These are phyloP conservation scores for Synanthedon formicaeformis DNA, from an alignment of 2,888 invertebrate genomes.

Conservation along the genomic window DNA sequence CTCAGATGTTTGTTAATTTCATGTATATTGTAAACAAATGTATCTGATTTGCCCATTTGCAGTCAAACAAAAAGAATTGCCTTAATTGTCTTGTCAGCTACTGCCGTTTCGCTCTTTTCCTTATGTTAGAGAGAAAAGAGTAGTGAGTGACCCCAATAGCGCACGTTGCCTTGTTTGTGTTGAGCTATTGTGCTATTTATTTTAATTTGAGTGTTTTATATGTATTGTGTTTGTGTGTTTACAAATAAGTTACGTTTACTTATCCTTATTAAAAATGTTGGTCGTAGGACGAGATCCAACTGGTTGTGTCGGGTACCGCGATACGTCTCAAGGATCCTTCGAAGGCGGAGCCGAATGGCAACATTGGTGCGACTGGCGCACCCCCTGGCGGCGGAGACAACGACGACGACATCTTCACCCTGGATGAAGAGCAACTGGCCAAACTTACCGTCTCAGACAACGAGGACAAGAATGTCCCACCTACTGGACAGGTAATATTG, in stretches of 20 bases:
- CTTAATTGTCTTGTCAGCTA: too few relatives aligned
- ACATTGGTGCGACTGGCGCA: slow-evolving; percentile 11
- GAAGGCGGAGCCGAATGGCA: slow-evolving; percentile 16
- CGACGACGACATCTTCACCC: slow-evolving; percentile 85
- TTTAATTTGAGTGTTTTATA: too few relatives aligned
- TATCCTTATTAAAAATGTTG: not conserved
- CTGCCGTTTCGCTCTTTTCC: too few relatives aligned
- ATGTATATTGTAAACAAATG: too few relatives aligned
- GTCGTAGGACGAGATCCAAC: slow-evolving; percentile 74
- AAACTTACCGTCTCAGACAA: slow-evolving; percentile 17
- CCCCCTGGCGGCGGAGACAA: slow-evolving; percentile 55
- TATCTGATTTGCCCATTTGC: too few relatives aligned
- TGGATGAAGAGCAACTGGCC: slow-evolving; percentile 79
- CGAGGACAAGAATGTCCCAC: slow-evolving; percentile 8
- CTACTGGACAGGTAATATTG: not conserved
- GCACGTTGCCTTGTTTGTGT: too few relatives aligned
- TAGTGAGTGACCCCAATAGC: too few relatives aligned
- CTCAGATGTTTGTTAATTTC: too few relatives aligned
- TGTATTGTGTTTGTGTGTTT: not conserved
- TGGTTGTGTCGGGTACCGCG: slow-evolving; percentile 82
- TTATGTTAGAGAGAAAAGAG: too few relatives aligned
- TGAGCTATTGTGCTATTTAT: not conserved
- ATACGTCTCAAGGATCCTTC: slow-evolving; percentile 64
- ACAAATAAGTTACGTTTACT: not conserved
- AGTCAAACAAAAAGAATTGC: too few relatives aligned